Evolutionary conservation across 2,888 invertebrate genomes (phyloP), one percentile per base, ranked within the genome.

Genomic region (Leucania comma): DNA sequence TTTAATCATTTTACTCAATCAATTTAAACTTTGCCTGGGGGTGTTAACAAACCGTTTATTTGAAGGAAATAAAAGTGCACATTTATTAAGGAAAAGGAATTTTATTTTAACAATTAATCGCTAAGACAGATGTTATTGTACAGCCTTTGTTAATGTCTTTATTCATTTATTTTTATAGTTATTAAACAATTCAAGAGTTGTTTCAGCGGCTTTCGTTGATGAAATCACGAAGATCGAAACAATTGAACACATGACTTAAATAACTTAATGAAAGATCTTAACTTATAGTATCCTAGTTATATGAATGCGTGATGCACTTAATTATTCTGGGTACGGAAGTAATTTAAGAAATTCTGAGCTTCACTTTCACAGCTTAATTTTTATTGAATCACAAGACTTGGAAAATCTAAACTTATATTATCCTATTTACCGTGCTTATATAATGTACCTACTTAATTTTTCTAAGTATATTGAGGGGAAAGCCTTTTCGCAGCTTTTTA

Each of bases 11-110:
- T 67, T 4, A 35, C 22, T 48, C 68, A 70, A 70, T 68, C 61
- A 75, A 83, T 81, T 83, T 68, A 10, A 67, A 61, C 57, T 4
- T 65, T 54, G 65, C 66, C 65, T 59, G 35, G 29, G 60, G 68
- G 65, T 67, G 66, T 67, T 10, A 72, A 65, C 58, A 65, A 48
- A 56, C n/a, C 62, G 46, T 70, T 62, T 80, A 70, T 72, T 64
- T 57, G 8, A 66, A 64, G 4, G 35, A 42, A 59, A 78, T 53
- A 78, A 71, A 70, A 60, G 17, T 29, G 58, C 35, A 38, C 26
- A 20, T 26, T 50, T 63, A 29, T 61, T 22, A 60, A 35, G 17
- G 51, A 56, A 51, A 62, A 4, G 5, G 38, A 17, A 42, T 48
- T 77, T 69, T 56, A 62, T 68, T 65, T 65, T 17, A 17, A 50